These are phyloP conservation scores for Xanthia icteritia DNA, from an alignment of 2,888 invertebrate genomes.

Conservation along the genomic window DNA sequence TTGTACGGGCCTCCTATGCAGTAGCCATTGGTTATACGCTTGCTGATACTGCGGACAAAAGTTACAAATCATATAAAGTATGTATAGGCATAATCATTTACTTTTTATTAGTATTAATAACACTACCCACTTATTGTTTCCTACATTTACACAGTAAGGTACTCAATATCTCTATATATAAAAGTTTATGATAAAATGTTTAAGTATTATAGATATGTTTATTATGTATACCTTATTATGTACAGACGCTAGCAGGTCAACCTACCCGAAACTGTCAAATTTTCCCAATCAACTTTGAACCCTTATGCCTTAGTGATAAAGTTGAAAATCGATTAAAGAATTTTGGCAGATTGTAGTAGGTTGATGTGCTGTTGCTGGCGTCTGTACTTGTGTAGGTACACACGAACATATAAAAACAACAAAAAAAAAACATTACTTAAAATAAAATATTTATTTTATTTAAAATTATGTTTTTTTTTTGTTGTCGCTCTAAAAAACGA, in stretches of 20 bases:
- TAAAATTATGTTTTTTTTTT: not conserved
- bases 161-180: not conserved
- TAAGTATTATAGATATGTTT: too few species aligned
- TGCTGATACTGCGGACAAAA: slow-evolving; percentile 96
- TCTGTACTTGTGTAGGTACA: too few species aligned
- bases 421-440: too few species aligned
- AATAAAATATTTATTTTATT: too few species aligned
- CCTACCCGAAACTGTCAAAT: too few species aligned
- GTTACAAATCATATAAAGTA: slow-evolving; percentile 91
- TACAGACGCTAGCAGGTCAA: too few species aligned
- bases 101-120: not conserved
- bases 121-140: not conserved
- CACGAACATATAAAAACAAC: too few species aligned
- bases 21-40: slow-evolving; percentile 96
- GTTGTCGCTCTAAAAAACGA: not conserved
- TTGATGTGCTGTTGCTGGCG: too few species aligned
- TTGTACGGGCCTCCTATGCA: slow-evolving; percentile 94
- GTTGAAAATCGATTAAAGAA: too few species aligned
- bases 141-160: not conserved
- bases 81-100: slow-evolving; percentile 26
- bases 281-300: too few species aligned
- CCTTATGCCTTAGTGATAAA: too few species aligned
- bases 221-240: not conserved
- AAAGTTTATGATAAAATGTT: not conserved
- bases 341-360: too few species aligned